Conservation (phyloP, 2,797 vertebrate species). For the Columba guinea region DNA sequence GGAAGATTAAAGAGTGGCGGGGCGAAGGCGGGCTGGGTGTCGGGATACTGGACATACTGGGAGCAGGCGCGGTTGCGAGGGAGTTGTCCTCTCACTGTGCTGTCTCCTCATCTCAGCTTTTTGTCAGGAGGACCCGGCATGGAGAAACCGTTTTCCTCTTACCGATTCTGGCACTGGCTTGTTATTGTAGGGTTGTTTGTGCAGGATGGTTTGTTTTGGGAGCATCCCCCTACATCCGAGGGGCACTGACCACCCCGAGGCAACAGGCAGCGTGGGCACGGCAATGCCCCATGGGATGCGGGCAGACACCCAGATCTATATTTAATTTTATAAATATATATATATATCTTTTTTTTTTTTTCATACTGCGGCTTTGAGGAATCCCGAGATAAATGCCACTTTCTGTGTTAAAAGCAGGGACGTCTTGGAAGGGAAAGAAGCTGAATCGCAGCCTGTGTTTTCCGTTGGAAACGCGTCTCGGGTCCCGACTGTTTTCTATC, state of each 20-base stretch:
- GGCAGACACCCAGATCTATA: neutral
- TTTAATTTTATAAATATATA: neutral
- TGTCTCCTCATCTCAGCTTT: accelerated
- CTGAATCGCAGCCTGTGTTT: slow-evolving; percentile 86
- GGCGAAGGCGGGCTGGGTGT: slow-evolving; percentile 22
- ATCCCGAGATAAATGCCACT: slow-evolving; percentile 74
- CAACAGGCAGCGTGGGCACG: neutral
- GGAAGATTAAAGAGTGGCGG: slow-evolving; percentile 59
- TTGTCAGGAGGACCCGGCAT: accelerated
- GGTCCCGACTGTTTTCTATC: slow-evolving; percentile 74
- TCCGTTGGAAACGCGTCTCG: slow-evolving; percentile 71
- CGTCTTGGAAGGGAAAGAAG: slow-evolving; percentile 53
- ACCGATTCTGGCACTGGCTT: accelerated
- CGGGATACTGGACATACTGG: neutral
- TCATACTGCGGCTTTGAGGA: slow-evolving; percentile 55
- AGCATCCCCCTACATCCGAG: neutral
- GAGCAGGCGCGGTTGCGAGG: neutral
- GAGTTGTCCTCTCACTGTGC: neutral
- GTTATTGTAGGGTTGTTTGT: neutral
- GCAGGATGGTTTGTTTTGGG: neutral
- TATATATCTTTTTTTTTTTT: neutral
- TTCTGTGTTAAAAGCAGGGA: slow-evolving; percentile 65
- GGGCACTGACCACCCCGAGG: neutral
- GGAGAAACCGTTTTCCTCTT: accelerated
- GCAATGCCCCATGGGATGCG: accelerated